Evolutionary conservation across 2,888 invertebrate species (phyloP).

Genomic region (Microctonus brassicae): DNA sequence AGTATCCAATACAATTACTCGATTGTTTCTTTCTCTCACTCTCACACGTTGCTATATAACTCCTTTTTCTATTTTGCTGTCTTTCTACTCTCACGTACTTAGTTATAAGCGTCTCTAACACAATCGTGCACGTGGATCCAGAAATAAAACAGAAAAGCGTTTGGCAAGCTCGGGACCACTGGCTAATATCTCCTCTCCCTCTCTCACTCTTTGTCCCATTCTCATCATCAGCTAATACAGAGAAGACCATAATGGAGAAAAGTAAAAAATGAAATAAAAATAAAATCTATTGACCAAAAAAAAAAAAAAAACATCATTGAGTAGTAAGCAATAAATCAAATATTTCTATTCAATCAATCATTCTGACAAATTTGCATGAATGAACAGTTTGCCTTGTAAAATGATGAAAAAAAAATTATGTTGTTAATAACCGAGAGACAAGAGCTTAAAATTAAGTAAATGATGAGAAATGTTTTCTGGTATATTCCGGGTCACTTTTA

Average conservation of each 20-base stretch:
- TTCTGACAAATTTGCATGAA: background rate
- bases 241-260: background rate
- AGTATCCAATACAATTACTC: slow-evolving; percentile 8
- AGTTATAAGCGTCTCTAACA: slow-evolving; percentile 48
- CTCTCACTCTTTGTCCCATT: slow-evolving; percentile 7
- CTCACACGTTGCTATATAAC: background rate
- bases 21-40: background rate
- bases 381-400: background rate
- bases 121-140: slow-evolving; percentile 64
- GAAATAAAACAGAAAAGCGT: slow-evolving; percentile 64
- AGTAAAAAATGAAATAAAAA: slow-evolving; percentile 17
- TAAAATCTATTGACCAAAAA: slow-evolving; percentile 2
- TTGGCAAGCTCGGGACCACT: slow-evolving; percentile 58
- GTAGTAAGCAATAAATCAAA: background rate
- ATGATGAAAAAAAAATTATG: background rate
- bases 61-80: background rate
- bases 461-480: slow-evolving; percentile 9
- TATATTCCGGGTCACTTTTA: slow-evolving; percentile 43
- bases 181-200: slow-evolving; percentile 37
- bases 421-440: background rate
- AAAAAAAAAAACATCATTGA: background rate
- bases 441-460: background rate
- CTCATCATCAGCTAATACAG: background rate
- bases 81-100: slow-evolving; percentile 20
- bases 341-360: background rate